These are phyloP conservation scores for Molossus alvarezi DNA, from an alignment of 2,797 vertebrate species.

Conservation along the genomic window DNA sequence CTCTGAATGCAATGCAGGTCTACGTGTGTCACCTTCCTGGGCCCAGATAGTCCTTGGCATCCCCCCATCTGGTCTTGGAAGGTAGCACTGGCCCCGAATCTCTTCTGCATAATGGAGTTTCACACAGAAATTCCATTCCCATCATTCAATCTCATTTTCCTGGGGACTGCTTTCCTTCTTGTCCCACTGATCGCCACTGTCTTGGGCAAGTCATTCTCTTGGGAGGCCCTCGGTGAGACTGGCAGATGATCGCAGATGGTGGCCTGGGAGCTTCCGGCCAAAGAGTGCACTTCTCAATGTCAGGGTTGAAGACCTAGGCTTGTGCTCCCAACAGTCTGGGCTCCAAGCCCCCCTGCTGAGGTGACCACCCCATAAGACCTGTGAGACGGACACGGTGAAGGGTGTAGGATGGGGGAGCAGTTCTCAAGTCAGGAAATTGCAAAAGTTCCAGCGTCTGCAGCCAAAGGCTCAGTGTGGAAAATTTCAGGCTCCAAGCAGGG, in stretches of 20 bases:
- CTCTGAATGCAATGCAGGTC: background rate
- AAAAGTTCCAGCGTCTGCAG: constrained; percentile 80
- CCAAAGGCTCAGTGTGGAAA: constrained; percentile 82
- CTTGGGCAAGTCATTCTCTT: background rate
- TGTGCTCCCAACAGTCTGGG: background rate
- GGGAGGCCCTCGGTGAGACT: background rate
- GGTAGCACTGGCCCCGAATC: background rate
- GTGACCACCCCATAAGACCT: constrained; percentile 62
- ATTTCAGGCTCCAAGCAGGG: constrained; percentile 78
- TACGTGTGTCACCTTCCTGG: background rate
- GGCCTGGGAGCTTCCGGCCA: background rate
- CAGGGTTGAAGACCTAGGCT: background rate
- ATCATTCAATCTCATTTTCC: background rate
- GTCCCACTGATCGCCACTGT: background rate
- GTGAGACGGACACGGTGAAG: background rate
- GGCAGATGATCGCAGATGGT: background rate
- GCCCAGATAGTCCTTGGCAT: background rate
- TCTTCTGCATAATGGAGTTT: constrained; percentile 18
- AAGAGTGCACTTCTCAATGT: background rate
- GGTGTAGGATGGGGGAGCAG: constrained; percentile 51
- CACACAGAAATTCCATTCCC: background rate
- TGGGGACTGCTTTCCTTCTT: constrained; percentile 35
- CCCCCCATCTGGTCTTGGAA: background rate
- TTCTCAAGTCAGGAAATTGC: constrained; percentile 84
- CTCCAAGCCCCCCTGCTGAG: background rate